These are phyloP conservation scores for Trichechus manatus DNA, from an alignment of 2,113 vertebrate genomes.

Conservation along the genomic window DNA sequence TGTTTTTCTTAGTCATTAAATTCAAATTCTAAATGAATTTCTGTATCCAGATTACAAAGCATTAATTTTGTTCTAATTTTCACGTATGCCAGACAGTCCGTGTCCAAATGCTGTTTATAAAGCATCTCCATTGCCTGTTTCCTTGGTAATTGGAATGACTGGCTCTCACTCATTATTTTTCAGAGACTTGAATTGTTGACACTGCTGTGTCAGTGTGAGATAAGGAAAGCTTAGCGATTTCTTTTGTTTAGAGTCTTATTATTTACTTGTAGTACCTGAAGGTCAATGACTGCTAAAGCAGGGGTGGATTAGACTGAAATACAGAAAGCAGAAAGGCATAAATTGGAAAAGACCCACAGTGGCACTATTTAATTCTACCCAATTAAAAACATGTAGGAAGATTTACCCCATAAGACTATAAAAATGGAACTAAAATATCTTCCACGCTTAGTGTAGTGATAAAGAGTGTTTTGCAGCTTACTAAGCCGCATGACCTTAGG, in stretches of 20 bases:
- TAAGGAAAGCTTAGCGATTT: conserved; percentile 64
- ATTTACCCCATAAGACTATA: background rate
- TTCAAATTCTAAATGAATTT: conserved; percentile 74
- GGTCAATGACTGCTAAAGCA: conserved; percentile 74
- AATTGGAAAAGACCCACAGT: conserved; percentile 50
- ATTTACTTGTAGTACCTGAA: conserved; percentile 76
- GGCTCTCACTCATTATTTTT: conserved; percentile 70
- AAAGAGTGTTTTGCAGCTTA: conserved; percentile 33
- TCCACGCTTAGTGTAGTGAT: conserved; percentile 15
- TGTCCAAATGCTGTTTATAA: conserved; percentile 75
- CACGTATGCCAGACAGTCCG: conserved; percentile 62
- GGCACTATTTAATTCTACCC: conserved; percentile 62
- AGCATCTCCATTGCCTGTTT: conserved; percentile 61
- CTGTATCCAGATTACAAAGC: conserved; percentile 78
- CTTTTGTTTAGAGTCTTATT: conserved; percentile 67
- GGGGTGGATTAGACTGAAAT: conserved; percentile 68
- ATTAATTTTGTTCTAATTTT: conserved; percentile 81
- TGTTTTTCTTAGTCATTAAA: conserved; percentile 68
- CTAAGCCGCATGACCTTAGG: background rate
- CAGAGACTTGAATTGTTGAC: conserved; percentile 70
- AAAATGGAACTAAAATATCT: conserved; percentile 48
- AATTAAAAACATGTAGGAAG: conserved; percentile 43
- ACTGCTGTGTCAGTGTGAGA: conserved; percentile 50
- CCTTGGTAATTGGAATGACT: conserved; percentile 76
- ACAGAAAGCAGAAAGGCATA: conserved; percentile 49